Evolutionary conservation across 2,888 invertebrate genomes (phyloP).

Genomic region (Spialia ferax): DNA sequence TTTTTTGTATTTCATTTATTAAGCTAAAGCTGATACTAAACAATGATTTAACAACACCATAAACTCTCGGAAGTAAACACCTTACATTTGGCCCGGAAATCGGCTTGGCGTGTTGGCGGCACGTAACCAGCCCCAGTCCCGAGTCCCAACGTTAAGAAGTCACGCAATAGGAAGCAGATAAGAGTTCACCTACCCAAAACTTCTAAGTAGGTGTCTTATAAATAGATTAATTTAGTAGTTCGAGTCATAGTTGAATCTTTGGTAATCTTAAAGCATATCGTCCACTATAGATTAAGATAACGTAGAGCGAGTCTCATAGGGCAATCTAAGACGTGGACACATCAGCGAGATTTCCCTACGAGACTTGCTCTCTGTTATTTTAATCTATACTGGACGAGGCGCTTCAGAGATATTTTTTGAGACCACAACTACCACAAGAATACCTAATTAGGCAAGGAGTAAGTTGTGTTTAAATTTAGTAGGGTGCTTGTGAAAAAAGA

Average conservation of each 20-base stretch:
- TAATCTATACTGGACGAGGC: too few species aligned
- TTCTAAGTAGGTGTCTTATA: too few species aligned
- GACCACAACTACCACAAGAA: too few species aligned
- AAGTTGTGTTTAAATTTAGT: background rate
- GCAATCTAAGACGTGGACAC: too few species aligned
- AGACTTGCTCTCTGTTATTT: too few species aligned
- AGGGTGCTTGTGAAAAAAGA: background rate
- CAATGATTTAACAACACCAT: background rate
- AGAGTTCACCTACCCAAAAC: conserved; percentile 30
- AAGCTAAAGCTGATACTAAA: background rate
- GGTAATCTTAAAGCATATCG: background rate
- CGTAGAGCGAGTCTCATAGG: too few species aligned
- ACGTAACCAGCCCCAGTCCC: conserved; percentile 22
- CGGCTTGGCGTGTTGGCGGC: conserved; percentile 18
- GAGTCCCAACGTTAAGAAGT: conserved; percentile 26
- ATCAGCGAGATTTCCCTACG: too few species aligned
- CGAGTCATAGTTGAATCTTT: too few species aligned
- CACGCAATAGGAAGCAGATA: conserved; percentile 32
- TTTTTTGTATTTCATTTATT: too few species aligned
- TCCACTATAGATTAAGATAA: background rate
- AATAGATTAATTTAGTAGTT: too few species aligned
- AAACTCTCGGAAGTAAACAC: background rate
- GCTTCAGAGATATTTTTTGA: too few species aligned
- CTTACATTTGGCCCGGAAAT: conserved; percentile 6
- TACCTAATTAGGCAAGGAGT: too few species aligned